Evolutionary conservation across 2,888 invertebrate genomes (phyloP).

Genomic region (Cancer borealis): DNA sequence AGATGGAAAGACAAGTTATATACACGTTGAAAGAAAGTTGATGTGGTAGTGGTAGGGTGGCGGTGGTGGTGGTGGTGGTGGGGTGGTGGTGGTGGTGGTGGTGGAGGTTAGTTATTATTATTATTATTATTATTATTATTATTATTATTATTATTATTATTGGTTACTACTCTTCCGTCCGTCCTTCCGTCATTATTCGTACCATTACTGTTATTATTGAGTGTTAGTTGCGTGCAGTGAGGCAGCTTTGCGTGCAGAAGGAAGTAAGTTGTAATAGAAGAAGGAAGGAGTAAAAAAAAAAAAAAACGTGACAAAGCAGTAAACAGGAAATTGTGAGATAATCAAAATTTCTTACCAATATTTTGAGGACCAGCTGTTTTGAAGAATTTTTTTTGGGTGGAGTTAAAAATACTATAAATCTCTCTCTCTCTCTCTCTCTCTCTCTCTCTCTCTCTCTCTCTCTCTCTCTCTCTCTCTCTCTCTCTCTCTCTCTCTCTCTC

Average conservation of each 20-base stretch:
- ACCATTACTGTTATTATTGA: not conserved
- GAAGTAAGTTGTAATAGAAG: not conserved
- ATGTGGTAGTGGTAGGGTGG: too few species aligned
- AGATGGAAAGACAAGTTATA: too few species aligned
- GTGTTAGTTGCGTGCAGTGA: not conserved
- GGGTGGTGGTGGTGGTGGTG: too few species aligned
- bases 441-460: constrained; percentile 36
- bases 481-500: constrained; percentile 14
- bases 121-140: too few species aligned
- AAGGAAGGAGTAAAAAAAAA: not conserved
- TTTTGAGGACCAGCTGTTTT: not conserved
- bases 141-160: not conserved
- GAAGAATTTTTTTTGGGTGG: not conserved
- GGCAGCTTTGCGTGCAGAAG: not conserved
- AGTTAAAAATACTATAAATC: not conserved
- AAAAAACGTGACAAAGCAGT: not conserved
- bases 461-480: constrained; percentile 36
- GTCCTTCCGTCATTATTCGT: not conserved
- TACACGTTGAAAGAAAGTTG: too few species aligned
- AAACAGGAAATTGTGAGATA: not conserved
- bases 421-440: constrained; percentile 5
- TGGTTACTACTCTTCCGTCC: not conserved
- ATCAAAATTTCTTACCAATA: too few species aligned
- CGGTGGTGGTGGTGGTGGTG: too few species aligned
- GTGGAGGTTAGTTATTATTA: too few species aligned